Percentiles rank a stretch among this genome's conserved stretches.
Conservation (phyloP, 2,113 vertebrate species). For the Corydoras sp. region DNA sequence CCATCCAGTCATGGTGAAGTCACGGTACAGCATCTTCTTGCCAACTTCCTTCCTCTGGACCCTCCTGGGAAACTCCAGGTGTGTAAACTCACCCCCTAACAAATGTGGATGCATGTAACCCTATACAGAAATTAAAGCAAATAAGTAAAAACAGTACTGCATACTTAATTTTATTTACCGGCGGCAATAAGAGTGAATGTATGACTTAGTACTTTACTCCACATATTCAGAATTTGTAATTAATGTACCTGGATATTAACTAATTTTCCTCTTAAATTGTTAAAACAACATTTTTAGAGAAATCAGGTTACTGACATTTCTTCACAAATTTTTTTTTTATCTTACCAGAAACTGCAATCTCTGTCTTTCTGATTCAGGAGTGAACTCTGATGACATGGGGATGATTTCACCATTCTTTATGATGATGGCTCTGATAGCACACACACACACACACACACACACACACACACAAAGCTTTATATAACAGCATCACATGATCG, state of each 20-base stretch:
- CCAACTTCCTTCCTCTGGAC: constrained; percentile 95
- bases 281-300: neutral
- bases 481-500: constrained; percentile 1
- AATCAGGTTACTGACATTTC: too few relatives aligned
- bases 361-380: constrained; percentile 90
- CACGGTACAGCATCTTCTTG: constrained; percentile 93
- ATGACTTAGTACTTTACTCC: too few relatives aligned
- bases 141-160: too few relatives aligned
- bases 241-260: neutral
- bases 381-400: constrained; percentile 93
- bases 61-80: constrained; percentile 94
- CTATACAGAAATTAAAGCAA: constrained; percentile 54
- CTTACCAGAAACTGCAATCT: constrained; percentile 94
- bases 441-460: constrained; percentile 8
- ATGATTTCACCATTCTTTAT: constrained; percentile 86
- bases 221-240: too few relatives aligned
- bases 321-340: neutral
- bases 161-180: too few relatives aligned
- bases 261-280: neutral
- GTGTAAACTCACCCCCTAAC: constrained; percentile 95
- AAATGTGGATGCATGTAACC: constrained; percentile 95
- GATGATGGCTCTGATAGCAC: constrained; percentile 82
- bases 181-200: too few relatives aligned
- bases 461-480: neutral
- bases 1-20: constrained; percentile 97